Evolutionary conservation across 2,888 invertebrate species (phyloP).

Genomic region (Hypolimnas misippus): DNA sequence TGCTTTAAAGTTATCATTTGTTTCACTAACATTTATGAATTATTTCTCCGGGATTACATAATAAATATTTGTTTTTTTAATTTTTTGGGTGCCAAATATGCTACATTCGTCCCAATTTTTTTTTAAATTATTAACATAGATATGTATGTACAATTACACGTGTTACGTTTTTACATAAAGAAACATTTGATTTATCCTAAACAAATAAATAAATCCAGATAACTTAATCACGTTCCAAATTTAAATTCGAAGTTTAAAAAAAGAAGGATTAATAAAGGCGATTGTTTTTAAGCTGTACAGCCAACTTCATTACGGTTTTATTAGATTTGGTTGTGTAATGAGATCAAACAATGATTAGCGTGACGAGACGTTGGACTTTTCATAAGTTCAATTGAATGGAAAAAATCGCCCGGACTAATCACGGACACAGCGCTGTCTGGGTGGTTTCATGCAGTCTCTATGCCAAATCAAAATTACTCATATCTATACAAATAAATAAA

Average conservation of each 20-base stretch:
- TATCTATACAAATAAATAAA: no score
- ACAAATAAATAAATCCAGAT: no score
- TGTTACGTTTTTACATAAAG: no score
- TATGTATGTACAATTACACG: no score
- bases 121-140: no score
- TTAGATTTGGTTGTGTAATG: slow-evolving; percentile 59
- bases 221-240: slow-evolving; percentile 4
- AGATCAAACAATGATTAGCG: slow-evolving; percentile 78
- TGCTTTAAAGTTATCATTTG: no score
- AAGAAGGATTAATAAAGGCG: slow-evolving; percentile 10
- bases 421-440: slow-evolving; percentile 61
- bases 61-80: no score
- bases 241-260: slow-evolving; percentile 9
- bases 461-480: background rate
- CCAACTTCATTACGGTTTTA: slow-evolving; percentile 41
- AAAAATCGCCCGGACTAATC: slow-evolving; percentile 77
- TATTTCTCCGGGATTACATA: no score
- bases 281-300: slow-evolving; percentile 26
- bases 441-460: slow-evolving; percentile 45
- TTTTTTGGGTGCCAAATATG: no score
- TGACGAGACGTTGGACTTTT: slow-evolving; percentile 60
- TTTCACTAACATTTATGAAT: no score
- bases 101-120: no score
- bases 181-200: no score
- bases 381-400: slow-evolving; percentile 81